Evolutionary conservation across 2,113 vertebrate genomes (phyloP), one percentile per base, ranked within the genome.

Genomic region (Galeopterus variegatus): DNA sequence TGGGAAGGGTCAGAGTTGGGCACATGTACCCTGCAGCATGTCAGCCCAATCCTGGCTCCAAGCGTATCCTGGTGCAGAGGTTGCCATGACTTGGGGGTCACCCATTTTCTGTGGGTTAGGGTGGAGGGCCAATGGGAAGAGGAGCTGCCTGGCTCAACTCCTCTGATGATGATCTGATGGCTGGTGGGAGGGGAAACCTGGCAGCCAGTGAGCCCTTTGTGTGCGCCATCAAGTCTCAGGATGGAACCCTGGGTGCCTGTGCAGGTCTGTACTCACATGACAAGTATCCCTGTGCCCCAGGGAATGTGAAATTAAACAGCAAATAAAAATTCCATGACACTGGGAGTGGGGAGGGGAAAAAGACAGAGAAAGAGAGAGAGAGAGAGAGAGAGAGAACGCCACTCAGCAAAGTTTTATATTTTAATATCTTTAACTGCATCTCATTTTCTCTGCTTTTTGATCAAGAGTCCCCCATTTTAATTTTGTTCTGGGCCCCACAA

Each of bases 391-490:
- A 48, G 7, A 28, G 7, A 28, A 60, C 26, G 28, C 3, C 6
- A 81, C 19, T 67, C 18, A 64, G 73, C 33, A 14, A 69, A 41
- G 2, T 41, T 77, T 62, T 48, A 31, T 54, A 23, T 52, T 96
- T 96, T 90, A 58, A 64, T 48, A 45, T 24, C 10, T 77, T 82
- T 94, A 83, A 92, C 6, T 52, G 24, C 8, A 60, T 64, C 60
- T 58, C 24, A 21, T 86, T 82, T 26, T 28, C 33, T 48, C 11
- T 64, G 45, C 33, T 76, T 90, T 92, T 93, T 89, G 79, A 87
- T 41, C 64, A 80, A 77, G 5, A 8, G 4, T 23, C 23, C 18
- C 8, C 2, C 13, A 8, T 54, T 90, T 82, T n/a, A 11, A 56
- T 28, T 94, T 91, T 72, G 12, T 14, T 17, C 0, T 36, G 21